Conservation (phyloP, 2,113 vertebrate genomes). For the Turnix velox region DNA sequence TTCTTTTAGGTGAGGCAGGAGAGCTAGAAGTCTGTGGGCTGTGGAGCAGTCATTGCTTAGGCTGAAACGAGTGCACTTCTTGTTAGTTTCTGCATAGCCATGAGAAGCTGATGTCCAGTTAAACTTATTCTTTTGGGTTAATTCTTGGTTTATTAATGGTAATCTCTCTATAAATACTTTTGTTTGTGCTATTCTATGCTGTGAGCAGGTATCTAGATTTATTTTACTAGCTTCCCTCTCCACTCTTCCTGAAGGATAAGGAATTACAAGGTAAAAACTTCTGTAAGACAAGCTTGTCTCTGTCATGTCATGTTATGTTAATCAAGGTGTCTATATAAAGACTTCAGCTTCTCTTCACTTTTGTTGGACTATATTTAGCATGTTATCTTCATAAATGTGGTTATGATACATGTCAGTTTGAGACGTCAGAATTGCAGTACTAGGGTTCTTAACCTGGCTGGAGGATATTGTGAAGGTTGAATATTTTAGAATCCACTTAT, state of each 20-base stretch:
- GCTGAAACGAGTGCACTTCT: background rate
- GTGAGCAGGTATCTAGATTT: background rate
- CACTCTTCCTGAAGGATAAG: too few species aligned
- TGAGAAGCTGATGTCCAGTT: background rate
- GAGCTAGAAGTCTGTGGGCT: background rate
- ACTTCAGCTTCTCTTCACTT: background rate
- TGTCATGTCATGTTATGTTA: background rate
- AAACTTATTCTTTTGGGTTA: background rate
- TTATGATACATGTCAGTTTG: background rate
- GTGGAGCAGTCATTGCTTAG: background rate
- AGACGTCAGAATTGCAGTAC: background rate
- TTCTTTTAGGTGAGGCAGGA: background rate
- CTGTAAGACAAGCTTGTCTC: background rate
- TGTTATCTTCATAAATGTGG: background rate
- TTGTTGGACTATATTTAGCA: constrained; percentile 10
- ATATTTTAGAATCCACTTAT: background rate
- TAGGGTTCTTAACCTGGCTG: background rate
- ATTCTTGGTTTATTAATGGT: background rate
- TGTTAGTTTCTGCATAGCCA: background rate
- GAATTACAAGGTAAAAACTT: too few species aligned
- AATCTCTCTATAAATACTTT: background rate
- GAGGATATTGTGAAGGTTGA: background rate
- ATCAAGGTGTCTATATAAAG: background rate
- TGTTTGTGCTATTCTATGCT: background rate
- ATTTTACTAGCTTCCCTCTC: too few species aligned